Conservation (phyloP, 1,140 invertebrate species). For the Chrysopa pallens region DNA sequence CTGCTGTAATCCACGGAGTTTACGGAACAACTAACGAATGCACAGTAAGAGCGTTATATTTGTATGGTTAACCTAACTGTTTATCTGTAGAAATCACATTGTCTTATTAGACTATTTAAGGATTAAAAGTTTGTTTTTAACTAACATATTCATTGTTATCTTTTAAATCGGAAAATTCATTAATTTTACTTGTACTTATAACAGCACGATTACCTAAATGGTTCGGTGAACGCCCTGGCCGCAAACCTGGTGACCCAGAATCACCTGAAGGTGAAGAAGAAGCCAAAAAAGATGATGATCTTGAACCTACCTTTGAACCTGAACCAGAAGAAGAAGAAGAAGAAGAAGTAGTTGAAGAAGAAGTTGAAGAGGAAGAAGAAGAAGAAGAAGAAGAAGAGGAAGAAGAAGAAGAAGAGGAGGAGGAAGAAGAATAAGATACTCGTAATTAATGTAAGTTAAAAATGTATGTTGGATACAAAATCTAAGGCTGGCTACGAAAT, state of each 20-base stretch:
- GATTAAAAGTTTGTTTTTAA: too few species aligned
- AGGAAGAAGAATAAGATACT: slow-evolving; percentile 30
- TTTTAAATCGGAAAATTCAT: too few species aligned
- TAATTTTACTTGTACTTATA: too few species aligned
- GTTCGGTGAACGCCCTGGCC: slow-evolving; percentile 85
- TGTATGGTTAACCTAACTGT: too few species aligned
- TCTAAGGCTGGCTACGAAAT: too few species aligned
- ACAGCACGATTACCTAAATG: slow-evolving; percentile 80
- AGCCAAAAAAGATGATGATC: slow-evolving; percentile 49
- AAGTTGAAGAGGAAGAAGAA: slow-evolving; percentile 40
- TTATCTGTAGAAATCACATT: too few species aligned
- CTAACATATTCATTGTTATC: too few species aligned
- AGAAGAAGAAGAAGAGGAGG: slow-evolving; percentile 48
- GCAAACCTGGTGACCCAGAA: slow-evolving; percentile 71
- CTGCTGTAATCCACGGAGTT: too few species aligned
- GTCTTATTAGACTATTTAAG: too few species aligned
- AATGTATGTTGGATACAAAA: too few species aligned
- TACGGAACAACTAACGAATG: too few species aligned
- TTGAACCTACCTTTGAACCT: slow-evolving; percentile 40
- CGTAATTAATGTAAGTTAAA: background rate
- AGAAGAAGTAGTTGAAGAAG: slow-evolving; percentile 39
- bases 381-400: slow-evolving; percentile 56
- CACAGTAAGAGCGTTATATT: too few species aligned
- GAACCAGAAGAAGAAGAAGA: slow-evolving; percentile 57
- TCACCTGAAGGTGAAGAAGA: slow-evolving; percentile 79